Conservation (phyloP, 2,113 vertebrate species). For the Cebus imitator region DNA sequence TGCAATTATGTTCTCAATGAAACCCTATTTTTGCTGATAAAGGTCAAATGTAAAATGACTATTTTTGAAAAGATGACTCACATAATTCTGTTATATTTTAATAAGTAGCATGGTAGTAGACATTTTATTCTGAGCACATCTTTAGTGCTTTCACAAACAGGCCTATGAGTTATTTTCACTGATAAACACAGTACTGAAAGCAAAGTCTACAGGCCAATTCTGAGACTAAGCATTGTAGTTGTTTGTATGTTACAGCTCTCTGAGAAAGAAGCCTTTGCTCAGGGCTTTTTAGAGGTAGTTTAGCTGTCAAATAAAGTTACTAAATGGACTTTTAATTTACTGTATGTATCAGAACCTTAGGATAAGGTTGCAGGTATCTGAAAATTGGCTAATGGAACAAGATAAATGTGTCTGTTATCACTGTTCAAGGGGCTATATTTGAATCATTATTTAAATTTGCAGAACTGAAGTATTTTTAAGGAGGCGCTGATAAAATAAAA, state of each 20-base stretch:
- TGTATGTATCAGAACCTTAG: conserved; percentile 59
- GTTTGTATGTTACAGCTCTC: conserved; percentile 32
- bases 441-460: conserved; percentile 30
- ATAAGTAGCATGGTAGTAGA: not conserved
- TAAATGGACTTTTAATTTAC: conserved; percentile 80
- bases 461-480: conserved; percentile 32
- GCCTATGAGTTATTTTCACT: not conserved
- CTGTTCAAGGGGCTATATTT: not conserved
- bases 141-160: not conserved
- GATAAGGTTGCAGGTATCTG: conserved; percentile 49
- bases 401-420: conserved; percentile 59
- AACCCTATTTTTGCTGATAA: conserved; percentile 14
- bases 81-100: not conserved
- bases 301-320: conserved; percentile 73
- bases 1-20: not conserved
- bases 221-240: conserved; percentile 31
- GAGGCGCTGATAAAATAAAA: not conserved
- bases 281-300: conserved; percentile 52
- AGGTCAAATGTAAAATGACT: conserved; percentile 36
- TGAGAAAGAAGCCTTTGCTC: not conserved
- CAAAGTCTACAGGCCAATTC: not conserved
- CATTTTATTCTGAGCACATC: not conserved
- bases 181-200: not conserved
- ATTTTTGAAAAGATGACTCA: conserved; percentile 6
- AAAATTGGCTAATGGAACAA: conserved; percentile 20